Conservation (phyloP, 2,797 vertebrate species). For the Perodicticus potto region DNA sequence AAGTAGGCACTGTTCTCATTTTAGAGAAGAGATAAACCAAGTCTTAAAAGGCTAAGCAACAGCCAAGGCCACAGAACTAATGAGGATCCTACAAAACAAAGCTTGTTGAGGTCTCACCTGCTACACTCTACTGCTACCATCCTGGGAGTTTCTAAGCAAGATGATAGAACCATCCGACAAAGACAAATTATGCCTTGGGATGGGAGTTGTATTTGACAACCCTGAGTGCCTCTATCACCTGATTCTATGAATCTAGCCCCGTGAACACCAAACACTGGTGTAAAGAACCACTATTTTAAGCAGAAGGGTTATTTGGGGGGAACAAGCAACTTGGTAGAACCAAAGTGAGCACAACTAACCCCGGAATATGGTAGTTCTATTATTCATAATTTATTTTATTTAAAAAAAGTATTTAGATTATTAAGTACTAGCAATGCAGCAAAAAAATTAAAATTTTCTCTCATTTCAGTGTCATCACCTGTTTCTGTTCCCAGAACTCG, state of each 20-base stretch:
- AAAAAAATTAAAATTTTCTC: conserved; percentile 75
- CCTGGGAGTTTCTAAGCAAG: background rate
- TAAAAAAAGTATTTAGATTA: conserved; percentile 36
- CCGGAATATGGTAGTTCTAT: conserved; percentile 28
- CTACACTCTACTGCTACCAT: background rate
- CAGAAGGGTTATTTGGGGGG: conserved; percentile 38
- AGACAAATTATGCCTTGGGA: background rate
- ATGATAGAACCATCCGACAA: background rate
- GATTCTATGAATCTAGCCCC: background rate
- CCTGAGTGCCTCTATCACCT: background rate
- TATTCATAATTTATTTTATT: conserved; percentile 50
- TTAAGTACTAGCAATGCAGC: conserved; percentile 68
- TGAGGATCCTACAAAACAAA: background rate
- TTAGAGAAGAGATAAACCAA: conserved; percentile 9
- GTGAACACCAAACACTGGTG: background rate
- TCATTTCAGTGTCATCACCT: conserved; percentile 75
- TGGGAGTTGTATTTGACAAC: background rate
- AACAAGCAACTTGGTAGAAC: background rate
- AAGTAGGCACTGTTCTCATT: background rate
- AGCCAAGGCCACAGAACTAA: background rate
- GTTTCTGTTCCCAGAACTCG: conserved; percentile 84
- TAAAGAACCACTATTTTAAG: background rate
- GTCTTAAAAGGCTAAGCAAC: background rate
- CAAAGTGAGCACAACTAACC: background rate
- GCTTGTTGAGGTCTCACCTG: background rate